Conservation (phyloP, 2,113 vertebrate species). For the Cochlearius cochlearius region DNA sequence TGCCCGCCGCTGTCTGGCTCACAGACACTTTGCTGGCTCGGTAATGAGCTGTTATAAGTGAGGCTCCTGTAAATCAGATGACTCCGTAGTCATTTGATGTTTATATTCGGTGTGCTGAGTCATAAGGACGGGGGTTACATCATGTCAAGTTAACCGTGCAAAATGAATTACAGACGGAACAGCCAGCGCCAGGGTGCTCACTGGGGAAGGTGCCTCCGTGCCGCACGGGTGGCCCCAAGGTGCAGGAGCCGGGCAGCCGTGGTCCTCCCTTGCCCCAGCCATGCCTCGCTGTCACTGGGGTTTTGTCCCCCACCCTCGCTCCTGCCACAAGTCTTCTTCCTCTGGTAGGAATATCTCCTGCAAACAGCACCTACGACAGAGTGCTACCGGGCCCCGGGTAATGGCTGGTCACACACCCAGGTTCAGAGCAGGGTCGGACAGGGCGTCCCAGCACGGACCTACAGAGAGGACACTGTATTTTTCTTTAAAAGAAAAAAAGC, state of each 20-base stretch:
- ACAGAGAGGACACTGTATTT: background rate
- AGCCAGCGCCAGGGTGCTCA: background rate
- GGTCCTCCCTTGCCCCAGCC: background rate
- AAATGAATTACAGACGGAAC: background rate
- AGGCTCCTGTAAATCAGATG: slow-evolving; percentile 69
- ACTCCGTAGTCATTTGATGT: slow-evolving; percentile 66
- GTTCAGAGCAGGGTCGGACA: background rate
- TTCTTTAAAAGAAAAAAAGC: background rate
- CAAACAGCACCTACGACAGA: background rate
- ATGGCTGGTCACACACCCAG: background rate
- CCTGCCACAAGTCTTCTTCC: background rate
- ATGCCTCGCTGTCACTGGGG: fast-evolving
- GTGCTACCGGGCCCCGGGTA: background rate
- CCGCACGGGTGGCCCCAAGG: background rate
- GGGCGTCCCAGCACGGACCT: background rate
- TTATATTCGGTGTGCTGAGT: slow-evolving; percentile 44
- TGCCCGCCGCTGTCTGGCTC: background rate
- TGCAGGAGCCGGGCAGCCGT: background rate
- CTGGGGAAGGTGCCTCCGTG: background rate
- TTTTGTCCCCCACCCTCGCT: background rate
- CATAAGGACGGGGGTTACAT: slow-evolving; percentile 53
- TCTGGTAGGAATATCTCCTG: background rate
- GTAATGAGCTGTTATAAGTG: slow-evolving; percentile 44
- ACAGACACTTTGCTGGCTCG: background rate
- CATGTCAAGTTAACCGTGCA: slow-evolving; percentile 30